Base-by-base conservation (phyloP, 2,797 vertebrate species). In the Acanthornis magna region DNA sequence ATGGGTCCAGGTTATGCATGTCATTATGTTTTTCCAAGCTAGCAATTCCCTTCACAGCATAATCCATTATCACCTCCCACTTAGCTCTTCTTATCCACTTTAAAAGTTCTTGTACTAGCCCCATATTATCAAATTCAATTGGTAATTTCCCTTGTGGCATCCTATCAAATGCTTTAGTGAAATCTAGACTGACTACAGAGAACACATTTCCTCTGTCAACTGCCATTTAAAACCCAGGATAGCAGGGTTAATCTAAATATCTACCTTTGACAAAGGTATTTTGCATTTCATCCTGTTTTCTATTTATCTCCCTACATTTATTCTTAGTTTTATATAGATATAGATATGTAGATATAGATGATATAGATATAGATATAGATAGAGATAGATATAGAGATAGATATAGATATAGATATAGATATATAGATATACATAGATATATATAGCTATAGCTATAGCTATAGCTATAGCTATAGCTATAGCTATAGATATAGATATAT, bases 51-150 rank as follows among this genome's bases (percentile, higher is more conserved):
- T 90, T 90, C 82, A 72, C 57, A 65, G 42, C 23, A 74, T 83
- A 88, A 94, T 91, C 88, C 90, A 91, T 96, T 94, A 95, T 90
- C 92, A 94, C 79, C 57, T 96, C 42, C 85, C 76, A 94, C 73
- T 96, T 95, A 90, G 76, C 83, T 93, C 88, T 88, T 91, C 34
- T 93, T 90, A 91, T 72, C 80, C 72, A 77, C 68, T 95, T 93
- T 86, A 90, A 80, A 95, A 95, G 70, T 96, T 96, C 88, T 85
- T 85, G 40, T 85, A 77, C 90, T 95, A 94, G 85, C 65, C 73
- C 38, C 21, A 65, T 85, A 91, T 95, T 90, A 94, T 84, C 45
- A 91, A 95, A 96, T 96, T 91, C 73, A 88, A 58, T 88, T 75
- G 53, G 19, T 90, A 94, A 91, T 95, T 91, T 95, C 96, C 95